Base-by-base conservation (phyloP, 2,113 vertebrate genomes). In the Nothobranchius kuhntae region DNA sequence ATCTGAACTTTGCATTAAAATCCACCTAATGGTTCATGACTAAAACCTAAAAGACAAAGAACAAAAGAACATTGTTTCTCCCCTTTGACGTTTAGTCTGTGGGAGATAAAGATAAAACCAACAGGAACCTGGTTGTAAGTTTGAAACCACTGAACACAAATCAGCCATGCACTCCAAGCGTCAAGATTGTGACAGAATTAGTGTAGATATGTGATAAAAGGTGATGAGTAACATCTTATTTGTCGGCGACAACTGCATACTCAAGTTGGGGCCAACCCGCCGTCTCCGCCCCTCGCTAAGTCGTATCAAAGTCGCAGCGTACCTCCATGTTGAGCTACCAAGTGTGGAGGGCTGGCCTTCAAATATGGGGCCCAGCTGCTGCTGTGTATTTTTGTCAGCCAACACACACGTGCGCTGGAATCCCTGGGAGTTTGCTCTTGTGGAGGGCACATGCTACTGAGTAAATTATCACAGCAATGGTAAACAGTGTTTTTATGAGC, bases 381-480 rank as follows among this genome's bases (percentile, higher is more conserved):
- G 74, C 82, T 91, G 85, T 85, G 89, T 85, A 80, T 90, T 86
- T 90, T 82, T 77, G 82, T 87, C 79, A 88, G 76, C 82, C 74
- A 79, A 74, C 81, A 80, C 80, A 90, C 81, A 86, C 82, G 17
- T 24, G 71, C 77, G 70, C 40, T 75, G 86, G 87, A 84, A 87
- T 86, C 78, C 83, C 88, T 86, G 57, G 60, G 54, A 86, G 79
- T 89, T 83, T 87, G 74, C 84, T 58, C 87, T 91, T 80, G 85
- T 83, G 78, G 86, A 88, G 81, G 80, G 92, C 83, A 82, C 91
- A 88, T 89, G 85, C 86, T 87, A 80, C 91, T 90, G 84, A 86
- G 88, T 79, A 76, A 92, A 93, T 90, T 89, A 86, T 87, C 88
- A 86, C 82, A 88, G 90, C 86, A 73, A 91, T 69, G 87, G 85